Evolutionary conservation across 2,888 invertebrate genomes (phyloP), one percentile per base, ranked within the genome.

Genomic region (Dysmachus trigonus): DNA sequence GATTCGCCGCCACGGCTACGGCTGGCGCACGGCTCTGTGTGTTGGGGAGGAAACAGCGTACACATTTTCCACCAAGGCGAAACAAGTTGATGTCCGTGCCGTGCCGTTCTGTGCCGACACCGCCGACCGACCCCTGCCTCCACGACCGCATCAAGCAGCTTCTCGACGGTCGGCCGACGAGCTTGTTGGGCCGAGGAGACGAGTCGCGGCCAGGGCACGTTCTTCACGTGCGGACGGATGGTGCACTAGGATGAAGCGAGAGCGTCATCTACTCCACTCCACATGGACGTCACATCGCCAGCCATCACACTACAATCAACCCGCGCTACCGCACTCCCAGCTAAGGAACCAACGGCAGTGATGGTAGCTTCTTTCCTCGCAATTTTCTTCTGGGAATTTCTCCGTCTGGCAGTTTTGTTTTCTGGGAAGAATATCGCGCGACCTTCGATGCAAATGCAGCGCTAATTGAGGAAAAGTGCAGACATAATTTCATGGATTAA

Each of bases 31-130:
- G 79, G 22, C 33, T 18, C 51, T 41, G 76, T 41, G 76, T 76
- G 38, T 76, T 76, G 76, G 76, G 38, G 76, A 76, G 38, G 76
- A 73, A 76, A 38, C 76, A 38, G 38, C 35, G 76, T 27, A 41
- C 76, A 41, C 76, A 41, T 76, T 76, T 47, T 76, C 76, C 35
- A 76, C 33, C 35, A 76, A 38, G 18, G 76, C 76, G 38, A 76
- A 38, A 33, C 76, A 76, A 76, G 73, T 62, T 62, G 62, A 62
- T 62, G 62, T 62, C 62, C 62, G 62, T 62, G 62, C 62, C 62
- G 62, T 62, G 62, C 62, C 62, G 62, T 10, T 18, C 62, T 62
- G 62, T 62, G 62, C 47, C 62, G 62, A 27, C 62, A 8, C 47
- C 62, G 62, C 62, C 62, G 62, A 6, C 76, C 76, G 76, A 18